These are phyloP conservation scores for Shargacucullia verbasci DNA, from an alignment of 2,888 invertebrate genomes.

Conservation along the genomic window DNA sequence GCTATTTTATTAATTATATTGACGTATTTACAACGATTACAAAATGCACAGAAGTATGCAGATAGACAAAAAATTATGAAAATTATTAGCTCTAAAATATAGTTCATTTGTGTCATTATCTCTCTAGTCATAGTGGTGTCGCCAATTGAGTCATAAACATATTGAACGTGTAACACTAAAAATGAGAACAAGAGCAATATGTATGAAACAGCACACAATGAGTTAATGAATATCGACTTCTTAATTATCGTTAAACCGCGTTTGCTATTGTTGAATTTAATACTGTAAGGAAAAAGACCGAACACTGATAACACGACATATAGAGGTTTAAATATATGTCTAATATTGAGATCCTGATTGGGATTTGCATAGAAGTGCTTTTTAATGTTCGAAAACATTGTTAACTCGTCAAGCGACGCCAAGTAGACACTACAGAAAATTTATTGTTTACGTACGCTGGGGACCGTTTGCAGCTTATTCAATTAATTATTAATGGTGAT, in stretches of 20 bases:
- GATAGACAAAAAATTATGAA: constrained; percentile 62
- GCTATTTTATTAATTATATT: constrained; percentile 70
- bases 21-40: constrained; percentile 68
- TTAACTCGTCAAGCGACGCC: background rate
- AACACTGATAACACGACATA: constrained; percentile 62
- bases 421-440: too few relatives aligned
- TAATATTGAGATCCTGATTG: constrained; percentile 36
- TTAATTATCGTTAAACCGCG: constrained; percentile 58
- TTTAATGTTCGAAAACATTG: constrained; percentile 54
- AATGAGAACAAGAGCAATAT: constrained; percentile 64
- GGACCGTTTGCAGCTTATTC: too few relatives aligned
- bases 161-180: constrained; percentile 65
- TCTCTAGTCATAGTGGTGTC: constrained; percentile 65
- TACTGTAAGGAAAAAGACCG: constrained; percentile 68
- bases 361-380: constrained; percentile 41
- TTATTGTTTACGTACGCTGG: too few relatives aligned
- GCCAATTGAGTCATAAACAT: constrained; percentile 61
- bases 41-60: constrained; percentile 68
- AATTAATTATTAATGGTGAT: background rate
- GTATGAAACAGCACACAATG: constrained; percentile 64
- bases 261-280: constrained; percentile 59
- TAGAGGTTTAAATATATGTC: constrained; percentile 64
- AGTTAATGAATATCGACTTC: constrained; percentile 74
- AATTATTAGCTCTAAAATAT: constrained; percentile 69
- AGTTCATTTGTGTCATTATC: constrained; percentile 74